Conservation (phyloP, 2,888 invertebrate species). For the Cecidostiba fungosa region DNA sequence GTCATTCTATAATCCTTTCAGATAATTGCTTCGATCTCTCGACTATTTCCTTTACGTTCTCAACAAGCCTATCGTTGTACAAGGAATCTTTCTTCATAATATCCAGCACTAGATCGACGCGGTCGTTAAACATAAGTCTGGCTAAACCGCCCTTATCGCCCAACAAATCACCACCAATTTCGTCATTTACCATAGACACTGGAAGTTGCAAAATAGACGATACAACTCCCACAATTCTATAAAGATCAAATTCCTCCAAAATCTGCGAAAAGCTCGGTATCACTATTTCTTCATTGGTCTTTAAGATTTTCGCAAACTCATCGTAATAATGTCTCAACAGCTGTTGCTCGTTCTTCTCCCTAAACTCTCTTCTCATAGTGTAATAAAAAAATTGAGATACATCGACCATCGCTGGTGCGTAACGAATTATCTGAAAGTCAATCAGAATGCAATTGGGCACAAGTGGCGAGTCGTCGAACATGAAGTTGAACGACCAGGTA, state of each 20-base stretch:
- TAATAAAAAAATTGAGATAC: constrained; percentile 62
- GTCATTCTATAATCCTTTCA: not conserved
- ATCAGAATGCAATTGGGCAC: constrained; percentile 84
- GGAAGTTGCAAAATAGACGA: constrained; percentile 70
- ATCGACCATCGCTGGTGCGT: constrained; percentile 71
- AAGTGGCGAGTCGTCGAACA: constrained; percentile 80
- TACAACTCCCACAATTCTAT: constrained; percentile 69
- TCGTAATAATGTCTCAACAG: constrained; percentile 80
- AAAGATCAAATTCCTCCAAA: constrained; percentile 70
- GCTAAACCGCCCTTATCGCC: constrained; percentile 66
- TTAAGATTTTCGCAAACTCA: constrained; percentile 66
- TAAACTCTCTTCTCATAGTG: constrained; percentile 59
- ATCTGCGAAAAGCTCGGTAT: constrained; percentile 69
- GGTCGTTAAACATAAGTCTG: constrained; percentile 66
- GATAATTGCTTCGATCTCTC: constrained; percentile 37
- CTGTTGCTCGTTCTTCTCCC: constrained; percentile 81
- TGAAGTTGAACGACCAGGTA: constrained; percentile 85
- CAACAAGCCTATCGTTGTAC: constrained; percentile 70
- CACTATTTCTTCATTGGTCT: constrained; percentile 36
- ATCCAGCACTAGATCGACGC: constrained; percentile 66
- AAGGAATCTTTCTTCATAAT: constrained; percentile 68
- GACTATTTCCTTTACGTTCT: constrained; percentile 67
- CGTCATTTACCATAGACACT: constrained; percentile 70
- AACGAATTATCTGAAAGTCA: constrained; percentile 86
- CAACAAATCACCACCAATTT: constrained; percentile 65